Conservation (phyloP, 2,888 invertebrate genomes). For the Stegana nigrithorax region DNA sequence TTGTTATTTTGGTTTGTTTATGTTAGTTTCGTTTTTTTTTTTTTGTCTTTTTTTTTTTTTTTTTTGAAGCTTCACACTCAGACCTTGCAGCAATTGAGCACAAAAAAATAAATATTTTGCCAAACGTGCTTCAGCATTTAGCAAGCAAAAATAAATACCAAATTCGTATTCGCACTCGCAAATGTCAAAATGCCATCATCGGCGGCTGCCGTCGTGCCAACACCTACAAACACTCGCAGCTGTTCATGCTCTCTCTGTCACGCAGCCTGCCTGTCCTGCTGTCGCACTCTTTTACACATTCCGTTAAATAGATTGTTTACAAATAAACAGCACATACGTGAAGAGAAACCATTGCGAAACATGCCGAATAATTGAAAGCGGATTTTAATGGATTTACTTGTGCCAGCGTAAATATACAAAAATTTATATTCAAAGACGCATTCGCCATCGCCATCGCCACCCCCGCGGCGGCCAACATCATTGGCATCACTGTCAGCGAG, state of each 20-base stretch:
- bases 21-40: too few relatives aligned
- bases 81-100: too few relatives aligned
- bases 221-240: neutral
- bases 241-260: neutral
- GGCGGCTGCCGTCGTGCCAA: neutral
- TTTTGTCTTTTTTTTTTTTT: too few relatives aligned
- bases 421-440: neutral
- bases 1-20: too few relatives aligned
- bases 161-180: neutral
- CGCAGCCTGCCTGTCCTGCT: too few relatives aligned
- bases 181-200: too few relatives aligned
- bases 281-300: neutral
- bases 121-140: neutral
- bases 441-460: neutral
- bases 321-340: neutral
- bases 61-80: too few relatives aligned
- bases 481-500: neutral
- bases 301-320: neutral
- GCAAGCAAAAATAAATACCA: neutral
- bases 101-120: neutral
- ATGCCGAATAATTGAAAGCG: conserved; percentile 13
- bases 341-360: neutral
- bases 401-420: conserved; percentile 6
- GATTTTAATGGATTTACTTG: conserved; percentile 7
- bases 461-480: neutral